Percentiles rank a stretch among this genome's conserved stretches.
Conservation (phyloP, 2,888 invertebrate species). For the Netelia virgata region DNA sequence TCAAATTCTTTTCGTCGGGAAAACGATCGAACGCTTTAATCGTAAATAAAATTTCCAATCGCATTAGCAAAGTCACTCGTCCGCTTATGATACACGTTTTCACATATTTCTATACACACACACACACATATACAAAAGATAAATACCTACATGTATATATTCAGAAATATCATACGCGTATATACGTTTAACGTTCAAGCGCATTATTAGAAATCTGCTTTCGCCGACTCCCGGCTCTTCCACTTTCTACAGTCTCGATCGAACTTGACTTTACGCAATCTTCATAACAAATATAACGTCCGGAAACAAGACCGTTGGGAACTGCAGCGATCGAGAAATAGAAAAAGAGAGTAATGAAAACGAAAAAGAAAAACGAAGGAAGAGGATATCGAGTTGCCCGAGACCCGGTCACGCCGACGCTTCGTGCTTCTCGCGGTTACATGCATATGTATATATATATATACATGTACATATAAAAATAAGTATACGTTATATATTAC, state of each 20-base stretch:
- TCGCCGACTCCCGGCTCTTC: slow-evolving; percentile 59
- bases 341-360: slow-evolving; percentile 6
- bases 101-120: neutral
- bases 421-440: slow-evolving; percentile 9
- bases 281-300: slow-evolving; percentile 53
- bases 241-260: slow-evolving; percentile 73
- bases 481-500: neutral
- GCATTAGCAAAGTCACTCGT: slow-evolving; percentile 9
- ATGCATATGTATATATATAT: neutral
- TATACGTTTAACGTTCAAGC: slow-evolving; percentile 24
- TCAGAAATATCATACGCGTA: slow-evolving; percentile 24
- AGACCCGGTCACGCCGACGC: slow-evolving; percentile 58
- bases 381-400: slow-evolving; percentile 45
- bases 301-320: slow-evolving; percentile 15
- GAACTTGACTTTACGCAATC: slow-evolving; percentile 74
- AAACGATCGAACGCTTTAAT: slow-evolving; percentile 31
- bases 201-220: slow-evolving; percentile 70
- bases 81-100: neutral
- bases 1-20: slow-evolving; percentile 25
- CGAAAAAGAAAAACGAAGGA: slow-evolving; percentile 25
- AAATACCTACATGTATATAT: slow-evolving; percentile 18
- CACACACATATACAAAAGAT: neutral
- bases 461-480: neutral
- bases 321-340: neutral
- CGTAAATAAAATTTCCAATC: slow-evolving; percentile 35